Base-by-base conservation (phyloP, 2,797 vertebrate species). In the Bufotes viridis region DNA sequence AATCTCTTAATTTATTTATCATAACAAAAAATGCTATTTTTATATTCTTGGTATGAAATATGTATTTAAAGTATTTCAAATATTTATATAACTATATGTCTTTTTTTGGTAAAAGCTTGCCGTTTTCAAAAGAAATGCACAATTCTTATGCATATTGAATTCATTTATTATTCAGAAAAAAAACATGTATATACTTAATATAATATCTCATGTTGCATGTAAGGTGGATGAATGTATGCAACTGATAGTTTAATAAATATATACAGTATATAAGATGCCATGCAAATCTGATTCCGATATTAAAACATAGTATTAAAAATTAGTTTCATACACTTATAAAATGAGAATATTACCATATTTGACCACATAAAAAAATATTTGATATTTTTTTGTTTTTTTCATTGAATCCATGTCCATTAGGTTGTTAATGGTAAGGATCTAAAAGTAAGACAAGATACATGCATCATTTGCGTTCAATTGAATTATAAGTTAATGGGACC, bases 11-110 rank as follows among this genome's bases (percentile, higher is more conserved):
- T 89, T 95, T 94, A 95, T 95, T 95, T 95, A 94, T 93, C 93
- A 92, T 92, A 93, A n/a, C n/a, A 78, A 78, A 86, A 93, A 93
- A 95, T 90, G 90, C 93, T 96, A 96, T 96, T 96, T 96, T 96
- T 96, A 93, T 96, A 96, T 93, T 92, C 93, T 95, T 95, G 93
- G 87, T 95, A 95, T 95, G 93, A 95, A 94, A 95, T 88, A 93
- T 87, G 91, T 95, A 93, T 95, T 94, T 94, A 93, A 94, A 91
- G 84, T 92, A 94, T 93, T 94, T 93, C 91, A 95, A 93, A 87
- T 94, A 94, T 96, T 96, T 96, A 94, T 96, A 94, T 96, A 96
- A 95, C 88, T 86, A 93, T 90, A 93, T 92, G 91, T 91, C 93
- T 94, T 93, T 88, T 94, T 95, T 95, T 93, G 92, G 93, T 93